Evolutionary conservation across 2,888 invertebrate species (phyloP), one percentile per base, ranked within the genome.

Genomic region (Troilus luridus): DNA sequence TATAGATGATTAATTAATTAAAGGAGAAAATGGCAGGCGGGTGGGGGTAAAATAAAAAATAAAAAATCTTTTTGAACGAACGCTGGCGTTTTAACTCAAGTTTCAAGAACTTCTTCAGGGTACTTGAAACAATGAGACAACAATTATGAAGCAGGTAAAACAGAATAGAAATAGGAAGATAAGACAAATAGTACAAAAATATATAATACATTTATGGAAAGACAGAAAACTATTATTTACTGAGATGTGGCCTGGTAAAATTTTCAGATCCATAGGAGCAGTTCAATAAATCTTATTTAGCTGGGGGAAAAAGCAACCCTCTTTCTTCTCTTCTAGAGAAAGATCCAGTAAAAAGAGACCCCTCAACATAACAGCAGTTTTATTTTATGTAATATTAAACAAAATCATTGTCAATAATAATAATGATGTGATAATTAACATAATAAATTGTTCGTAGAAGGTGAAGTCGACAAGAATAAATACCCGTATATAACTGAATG

Each of bases 241-340:
- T 10, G 12, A 9, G 67, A 2, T 67, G 24, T 67, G 14, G 12
- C 14, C 72, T 17, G 72, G 41, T 77, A 77, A 77, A 77, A 77
- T 9, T 41, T 77, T 77, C 41, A 77, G 17, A 14, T 14, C 12
- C 12, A 41, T 19, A 77, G 72, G 41, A 27, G 41, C 72, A 77
- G 72, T 77, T 77, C 72, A 41, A 77, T 77, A 77, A 77, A 77
- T 77, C 72, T 77, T 77, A 77, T 77, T 41, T 41, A 77, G 72
- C 41, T 9, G 8, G 21, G 72, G 41, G 27, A 41, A 77, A 77
- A 77, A 8, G 17, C 14, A 41, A 14, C 72, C 24, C 7, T 24
- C 67, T 24, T 41, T 77, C 72, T 41, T 12, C 7, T 24, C 67
- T 24, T 41, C 41, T 41, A 41, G 72, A 77, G 72, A 41, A 27